phyloP scores from a whole-genome alignment of 2,888 invertebrate genomes.

The Melinopterus prodromus region DNA sequence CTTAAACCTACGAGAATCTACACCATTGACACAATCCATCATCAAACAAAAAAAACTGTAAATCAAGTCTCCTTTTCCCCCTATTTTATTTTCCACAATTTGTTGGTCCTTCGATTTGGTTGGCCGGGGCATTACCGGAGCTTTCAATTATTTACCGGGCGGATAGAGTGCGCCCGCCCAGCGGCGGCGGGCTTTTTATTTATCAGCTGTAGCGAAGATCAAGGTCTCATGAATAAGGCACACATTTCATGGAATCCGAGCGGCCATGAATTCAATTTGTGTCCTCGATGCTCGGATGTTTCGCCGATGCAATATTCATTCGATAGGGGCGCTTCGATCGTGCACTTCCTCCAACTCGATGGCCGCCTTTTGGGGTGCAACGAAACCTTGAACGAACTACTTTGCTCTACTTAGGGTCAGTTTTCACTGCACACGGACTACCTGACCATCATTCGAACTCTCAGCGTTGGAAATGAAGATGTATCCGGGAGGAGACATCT shows the following conservation, averaged over 20 bases:
- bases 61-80: too few species aligned
- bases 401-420: not conserved
- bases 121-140: constrained; percentile 6
- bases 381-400: not conserved
- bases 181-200: constrained; percentile 26
- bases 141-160: constrained; percentile 16
- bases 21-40: too few species aligned
- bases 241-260: constrained; percentile 6
- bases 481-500: not conserved
- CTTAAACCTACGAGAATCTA: too few species aligned
- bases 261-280: constrained; percentile 18
- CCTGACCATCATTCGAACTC: not conserved
- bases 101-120: too few species aligned
- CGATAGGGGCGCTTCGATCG: not conserved
- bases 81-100: too few species aligned
- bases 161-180: not conserved
- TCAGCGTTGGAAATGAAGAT: not conserved
- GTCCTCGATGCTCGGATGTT: constrained; percentile 10
- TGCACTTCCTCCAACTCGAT: not conserved
- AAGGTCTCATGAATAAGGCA: constrained; percentile 28
- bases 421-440: not conserved
- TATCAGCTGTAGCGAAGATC: constrained; percentile 27
- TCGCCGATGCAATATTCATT: constrained; percentile 16
- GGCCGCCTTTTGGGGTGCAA: not conserved
- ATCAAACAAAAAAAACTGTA: too few species aligned